Conservation (phyloP, 2,113 vertebrate genomes). For the Nesoenas mayeri region DNA sequence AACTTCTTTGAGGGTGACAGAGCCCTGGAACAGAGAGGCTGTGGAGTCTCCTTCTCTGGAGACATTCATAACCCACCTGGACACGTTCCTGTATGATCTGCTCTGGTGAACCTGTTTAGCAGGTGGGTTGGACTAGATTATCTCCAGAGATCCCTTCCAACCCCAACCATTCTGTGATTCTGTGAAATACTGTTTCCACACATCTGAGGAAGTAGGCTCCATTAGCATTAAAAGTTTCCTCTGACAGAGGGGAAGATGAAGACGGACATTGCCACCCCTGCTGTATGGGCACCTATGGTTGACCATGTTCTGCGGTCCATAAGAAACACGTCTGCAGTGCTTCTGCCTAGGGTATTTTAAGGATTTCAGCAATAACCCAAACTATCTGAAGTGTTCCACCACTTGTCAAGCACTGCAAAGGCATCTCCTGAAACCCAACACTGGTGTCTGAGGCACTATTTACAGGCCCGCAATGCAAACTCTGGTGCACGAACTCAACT, state of each 20-base stretch:
- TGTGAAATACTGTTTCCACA: neutral
- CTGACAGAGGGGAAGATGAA: neutral
- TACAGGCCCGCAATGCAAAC: neutral
- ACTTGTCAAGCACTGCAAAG: neutral
- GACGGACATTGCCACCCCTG: neutral
- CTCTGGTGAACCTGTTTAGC: too few species aligned
- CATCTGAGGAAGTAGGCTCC: neutral
- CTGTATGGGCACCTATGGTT: accelerated
- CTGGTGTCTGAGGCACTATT: neutral
- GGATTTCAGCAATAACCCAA: neutral
- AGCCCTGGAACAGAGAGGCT: too few species aligned
- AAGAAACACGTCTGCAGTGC: neutral
- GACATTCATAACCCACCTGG: too few species aligned
- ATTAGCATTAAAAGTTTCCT: neutral
- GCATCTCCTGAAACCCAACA: neutral
- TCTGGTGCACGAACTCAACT: neutral
- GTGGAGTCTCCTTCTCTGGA: too few species aligned
- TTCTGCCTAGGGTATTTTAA: neutral
- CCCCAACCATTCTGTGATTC: too few species aligned
- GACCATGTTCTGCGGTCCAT: neutral
- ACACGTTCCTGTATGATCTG: too few species aligned
- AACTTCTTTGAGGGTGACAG: too few species aligned
- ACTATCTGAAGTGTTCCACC: neutral
- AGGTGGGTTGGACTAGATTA: too few species aligned
- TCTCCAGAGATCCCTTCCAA: too few species aligned